A percentile compares a stretch with the other conserved stretches of the same genome.
These are phyloP conservation scores for Hemitrygon akajei DNA, from an alignment of 2,797 vertebrate species.

Conservation along the genomic window DNA sequence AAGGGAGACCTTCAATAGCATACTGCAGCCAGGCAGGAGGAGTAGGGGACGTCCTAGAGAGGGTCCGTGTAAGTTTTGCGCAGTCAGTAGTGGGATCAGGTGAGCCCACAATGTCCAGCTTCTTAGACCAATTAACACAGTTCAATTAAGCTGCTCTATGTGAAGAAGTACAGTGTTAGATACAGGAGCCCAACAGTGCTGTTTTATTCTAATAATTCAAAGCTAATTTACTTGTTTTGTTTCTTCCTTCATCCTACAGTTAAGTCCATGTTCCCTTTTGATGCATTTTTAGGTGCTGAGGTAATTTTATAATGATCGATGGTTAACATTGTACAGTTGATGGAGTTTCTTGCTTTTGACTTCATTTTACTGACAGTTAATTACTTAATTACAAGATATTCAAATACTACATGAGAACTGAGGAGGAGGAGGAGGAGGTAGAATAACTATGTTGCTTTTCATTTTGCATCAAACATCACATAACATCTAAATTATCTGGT, in stretches of 20 bases:
- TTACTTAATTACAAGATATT: neutral
- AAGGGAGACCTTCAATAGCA: too few relatives aligned
- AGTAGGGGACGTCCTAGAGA: too few relatives aligned
- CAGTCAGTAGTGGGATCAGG: too few relatives aligned
- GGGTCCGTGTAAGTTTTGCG: too few relatives aligned
- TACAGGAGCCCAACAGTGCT: too few relatives aligned
- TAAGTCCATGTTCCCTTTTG: neutral
- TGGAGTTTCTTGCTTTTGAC: neutral
- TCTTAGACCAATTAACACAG: too few relatives aligned
- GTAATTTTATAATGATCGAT: neutral
- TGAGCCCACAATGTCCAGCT: too few relatives aligned
- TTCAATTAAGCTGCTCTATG: too few relatives aligned
- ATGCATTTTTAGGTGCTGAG: neutral
- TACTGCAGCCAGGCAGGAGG: too few relatives aligned
- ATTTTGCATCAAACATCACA: neutral
- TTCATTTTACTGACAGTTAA: neutral
- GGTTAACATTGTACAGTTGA: neutral
- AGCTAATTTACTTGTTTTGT: constrained; percentile 3
- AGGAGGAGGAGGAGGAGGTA: neutral
- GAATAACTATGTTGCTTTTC: neutral
- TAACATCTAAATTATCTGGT: neutral
- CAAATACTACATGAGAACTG: neutral
- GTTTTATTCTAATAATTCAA: neutral
- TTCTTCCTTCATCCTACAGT: neutral
- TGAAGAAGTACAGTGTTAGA: too few relatives aligned